These are phyloP conservation scores for Schmidtea mediterranea DNA, from an alignment of 1,140 invertebrate genomes.

Conservation along the genomic window DNA sequence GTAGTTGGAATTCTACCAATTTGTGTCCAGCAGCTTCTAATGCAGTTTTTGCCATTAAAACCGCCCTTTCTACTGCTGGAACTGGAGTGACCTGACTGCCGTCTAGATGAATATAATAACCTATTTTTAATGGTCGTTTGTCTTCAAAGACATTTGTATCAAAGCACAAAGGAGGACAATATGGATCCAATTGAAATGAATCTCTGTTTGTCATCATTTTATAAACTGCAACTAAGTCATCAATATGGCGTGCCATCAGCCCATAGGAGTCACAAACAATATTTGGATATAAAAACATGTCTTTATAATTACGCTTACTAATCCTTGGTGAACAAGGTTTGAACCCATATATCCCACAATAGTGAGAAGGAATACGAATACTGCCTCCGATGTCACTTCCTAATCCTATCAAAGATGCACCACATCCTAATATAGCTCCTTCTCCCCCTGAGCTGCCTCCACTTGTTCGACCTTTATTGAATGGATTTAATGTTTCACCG, in stretches of 20 bases:
- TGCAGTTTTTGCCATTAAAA: conserved; percentile 11
- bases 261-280: too few relatives aligned
- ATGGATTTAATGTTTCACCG: conserved; percentile 11
- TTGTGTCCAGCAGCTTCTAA: conserved; percentile 12
- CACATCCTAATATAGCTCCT: conserved; percentile 13
- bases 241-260: neutral
- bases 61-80: conserved; percentile 12
- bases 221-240: neutral
- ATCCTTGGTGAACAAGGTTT: too few relatives aligned
- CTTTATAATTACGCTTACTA: too few relatives aligned
- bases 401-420: conserved; percentile 28
- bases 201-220: neutral
- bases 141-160: neutral
- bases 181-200: neutral
- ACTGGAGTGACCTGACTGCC: too few relatives aligned
- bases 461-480: conserved; percentile 9
- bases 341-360: conserved; percentile 70
- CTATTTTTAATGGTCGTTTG: too few relatives aligned
- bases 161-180: neutral
- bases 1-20: too few relatives aligned
- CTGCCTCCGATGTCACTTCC: conserved; percentile 94
- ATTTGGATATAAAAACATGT: too few relatives aligned
- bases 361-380: conserved; percentile 68
- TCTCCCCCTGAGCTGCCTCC: conserved; percentile 15
- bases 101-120: too few relatives aligned